Evolutionary conservation across 2,888 invertebrate genomes (phyloP).

Genomic region (Latrodectus hesperus): DNA sequence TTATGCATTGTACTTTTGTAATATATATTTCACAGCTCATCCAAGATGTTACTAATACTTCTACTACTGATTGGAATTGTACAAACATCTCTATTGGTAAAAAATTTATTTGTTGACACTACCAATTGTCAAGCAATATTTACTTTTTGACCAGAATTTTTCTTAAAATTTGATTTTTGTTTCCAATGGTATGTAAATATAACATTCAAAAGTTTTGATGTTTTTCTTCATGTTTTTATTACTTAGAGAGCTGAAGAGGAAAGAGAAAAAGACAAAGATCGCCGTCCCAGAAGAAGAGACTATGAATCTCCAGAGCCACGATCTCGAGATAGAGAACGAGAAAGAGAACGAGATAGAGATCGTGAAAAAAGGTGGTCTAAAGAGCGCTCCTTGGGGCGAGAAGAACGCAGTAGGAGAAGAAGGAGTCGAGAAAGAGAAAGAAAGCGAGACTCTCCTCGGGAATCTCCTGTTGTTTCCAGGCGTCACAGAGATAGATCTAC

Average conservation of each 20-base stretch:
- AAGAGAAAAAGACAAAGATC: conserved; percentile 76
- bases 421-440: conserved; percentile 41
- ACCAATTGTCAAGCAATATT: conserved; percentile 34
- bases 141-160: background rate
- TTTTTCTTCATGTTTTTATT: conserved; percentile 24
- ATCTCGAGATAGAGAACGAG: conserved; percentile 73
- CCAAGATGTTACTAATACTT: conserved; percentile 42
- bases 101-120: conserved; percentile 61
- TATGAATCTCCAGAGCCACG: conserved; percentile 65
- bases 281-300: conserved; percentile 49
- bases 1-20: conserved; percentile 19
- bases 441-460: conserved; percentile 47
- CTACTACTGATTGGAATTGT: conserved; percentile 40
- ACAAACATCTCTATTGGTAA: conserved; percentile 51
- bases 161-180: no score
- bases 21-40: conserved; percentile 58
- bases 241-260: conserved; percentile 84
- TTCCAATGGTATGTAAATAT: no score
- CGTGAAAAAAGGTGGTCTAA: conserved; percentile 71
- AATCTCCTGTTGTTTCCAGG: conserved; percentile 50
- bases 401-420: conserved; percentile 63
- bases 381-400: conserved; percentile 73
- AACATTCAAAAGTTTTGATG: background rate
- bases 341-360: conserved; percentile 76
- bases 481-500: conserved; percentile 67